Percentiles rank a stretch among this genome's conserved stretches.
These are phyloP conservation scores for Drosophila pruinosa DNA, from an alignment of 1,140 invertebrate species.

Conservation along the genomic window DNA sequence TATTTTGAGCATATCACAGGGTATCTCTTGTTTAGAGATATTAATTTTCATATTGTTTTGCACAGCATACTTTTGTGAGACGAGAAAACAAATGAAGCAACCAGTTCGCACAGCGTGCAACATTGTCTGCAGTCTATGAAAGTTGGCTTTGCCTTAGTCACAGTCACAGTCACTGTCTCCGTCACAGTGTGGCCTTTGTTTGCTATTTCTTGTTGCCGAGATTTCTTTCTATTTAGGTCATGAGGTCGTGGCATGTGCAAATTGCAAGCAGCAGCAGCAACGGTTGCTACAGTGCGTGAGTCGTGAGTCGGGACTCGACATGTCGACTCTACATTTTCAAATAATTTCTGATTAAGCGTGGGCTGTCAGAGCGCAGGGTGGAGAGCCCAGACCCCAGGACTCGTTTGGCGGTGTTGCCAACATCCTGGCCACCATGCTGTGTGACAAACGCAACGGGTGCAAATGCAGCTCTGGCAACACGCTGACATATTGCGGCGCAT, in stretches of 20 bases:
- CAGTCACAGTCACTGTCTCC: slow-evolving; percentile 27
- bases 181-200: slow-evolving; percentile 55
- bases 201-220: slow-evolving; percentile 56
- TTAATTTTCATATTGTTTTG: background rate
- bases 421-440: slow-evolving; percentile 57
- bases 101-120: slow-evolving; percentile 31
- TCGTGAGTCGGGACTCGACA: slow-evolving; percentile 48
- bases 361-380: background rate
- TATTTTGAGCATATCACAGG: too few species aligned
- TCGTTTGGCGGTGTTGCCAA: slow-evolving; percentile 7
- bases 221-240: slow-evolving; percentile 72
- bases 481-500: slow-evolving; percentile 76
- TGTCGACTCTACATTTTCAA: slow-evolving; percentile 79
- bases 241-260: slow-evolving; percentile 72
- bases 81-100: slow-evolving; percentile 65
- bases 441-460: slow-evolving; percentile 76
- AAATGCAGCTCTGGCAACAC: slow-evolving; percentile 51
- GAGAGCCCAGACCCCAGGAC: background rate
- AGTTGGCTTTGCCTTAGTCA: slow-evolving; percentile 47
- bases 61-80: slow-evolving; percentile 44
- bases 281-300: slow-evolving; percentile 36
- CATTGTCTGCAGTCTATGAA: slow-evolving; percentile 59
- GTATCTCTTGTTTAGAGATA: background rate
- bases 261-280: slow-evolving; percentile 54
- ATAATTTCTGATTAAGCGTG: slow-evolving; percentile 79